These are phyloP conservation scores for Centruroides vittatus DNA, from an alignment of 1,140 invertebrate genomes.

Conservation along the genomic window DNA sequence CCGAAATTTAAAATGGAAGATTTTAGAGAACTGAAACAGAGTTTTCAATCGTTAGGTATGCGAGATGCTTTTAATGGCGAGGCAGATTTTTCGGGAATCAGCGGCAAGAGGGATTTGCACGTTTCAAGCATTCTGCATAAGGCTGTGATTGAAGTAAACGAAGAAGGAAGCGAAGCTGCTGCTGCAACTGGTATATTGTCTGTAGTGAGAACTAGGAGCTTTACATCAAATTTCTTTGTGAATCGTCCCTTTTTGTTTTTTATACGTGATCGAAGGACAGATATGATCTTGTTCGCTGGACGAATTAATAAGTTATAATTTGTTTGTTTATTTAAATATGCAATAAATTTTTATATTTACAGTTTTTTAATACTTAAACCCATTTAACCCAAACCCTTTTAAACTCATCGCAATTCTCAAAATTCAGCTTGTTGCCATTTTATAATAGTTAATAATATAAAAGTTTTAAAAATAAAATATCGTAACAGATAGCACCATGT, in stretches of 20 bases:
- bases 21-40: slow-evolving; percentile 41
- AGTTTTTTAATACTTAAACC: too few relatives aligned
- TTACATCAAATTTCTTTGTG: neutral
- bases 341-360: too few relatives aligned
- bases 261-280: neutral
- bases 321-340: too few relatives aligned
- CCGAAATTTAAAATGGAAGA: slow-evolving; percentile 64
- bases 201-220: slow-evolving; percentile 28
- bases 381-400: too few relatives aligned
- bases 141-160: slow-evolving; percentile 45
- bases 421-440: too few relatives aligned
- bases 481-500: too few relatives aligned
- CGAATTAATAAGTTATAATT: neutral
- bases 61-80: slow-evolving; percentile 43
- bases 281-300: neutral
- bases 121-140: slow-evolving; percentile 33
- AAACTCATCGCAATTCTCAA: too few relatives aligned
- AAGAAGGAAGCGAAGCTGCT: slow-evolving; percentile 53
- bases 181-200: slow-evolving; percentile 24
- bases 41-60: slow-evolving; percentile 48
- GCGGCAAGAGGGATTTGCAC: slow-evolving; percentile 31
- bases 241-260: slow-evolving; percentile 7
- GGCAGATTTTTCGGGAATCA: slow-evolving; percentile 48
- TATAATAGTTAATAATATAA: too few relatives aligned
- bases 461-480: too few relatives aligned